Evolutionary conservation across 2,113 vertebrate species (phyloP).

Genomic region (Etia nguti): DNA sequence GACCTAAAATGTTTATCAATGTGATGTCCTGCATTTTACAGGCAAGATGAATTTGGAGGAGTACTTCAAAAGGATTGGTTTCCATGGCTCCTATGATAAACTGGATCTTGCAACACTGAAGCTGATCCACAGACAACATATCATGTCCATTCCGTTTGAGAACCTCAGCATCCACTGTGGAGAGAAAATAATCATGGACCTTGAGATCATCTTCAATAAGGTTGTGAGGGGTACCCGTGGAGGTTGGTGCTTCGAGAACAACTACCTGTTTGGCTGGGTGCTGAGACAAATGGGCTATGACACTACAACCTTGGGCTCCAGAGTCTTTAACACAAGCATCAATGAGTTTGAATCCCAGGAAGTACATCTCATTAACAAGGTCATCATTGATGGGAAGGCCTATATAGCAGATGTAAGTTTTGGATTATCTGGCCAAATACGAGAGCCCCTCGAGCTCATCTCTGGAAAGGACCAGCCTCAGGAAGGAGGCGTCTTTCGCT

Average conservation of each 20-base stretch:
- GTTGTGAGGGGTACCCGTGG: constrained; percentile 75
- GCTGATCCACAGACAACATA: background rate
- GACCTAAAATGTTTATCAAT: background rate
- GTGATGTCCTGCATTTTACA: background rate
- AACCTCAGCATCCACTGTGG: constrained; percentile 84
- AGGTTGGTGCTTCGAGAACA: constrained; percentile 87
- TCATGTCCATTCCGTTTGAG: constrained; percentile 48
- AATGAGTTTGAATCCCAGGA: constrained; percentile 28
- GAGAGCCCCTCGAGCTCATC: constrained; percentile 81
- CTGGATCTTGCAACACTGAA: constrained; percentile 73
- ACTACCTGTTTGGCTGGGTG: constrained; percentile 79
- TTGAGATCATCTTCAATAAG: constrained; percentile 73
- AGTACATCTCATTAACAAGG: constrained; percentile 63
- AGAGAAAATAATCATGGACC: constrained; percentile 64
- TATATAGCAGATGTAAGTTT: constrained; percentile 81
- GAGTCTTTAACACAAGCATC: constrained; percentile 44
- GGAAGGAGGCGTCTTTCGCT: constrained; percentile 67
- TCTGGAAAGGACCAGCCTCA: constrained; percentile 77
- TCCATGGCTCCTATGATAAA: constrained; percentile 56
- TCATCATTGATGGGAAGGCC: constrained; percentile 63
- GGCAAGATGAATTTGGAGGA: constrained; percentile 77
- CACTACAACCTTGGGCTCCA: constrained; percentile 57
- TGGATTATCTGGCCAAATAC: constrained; percentile 75
- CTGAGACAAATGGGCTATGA: constrained; percentile 79
- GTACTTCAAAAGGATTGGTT: constrained; percentile 84